Conservation (phyloP, 2,797 vertebrate species). For the Gobio occitaniae region DNA sequence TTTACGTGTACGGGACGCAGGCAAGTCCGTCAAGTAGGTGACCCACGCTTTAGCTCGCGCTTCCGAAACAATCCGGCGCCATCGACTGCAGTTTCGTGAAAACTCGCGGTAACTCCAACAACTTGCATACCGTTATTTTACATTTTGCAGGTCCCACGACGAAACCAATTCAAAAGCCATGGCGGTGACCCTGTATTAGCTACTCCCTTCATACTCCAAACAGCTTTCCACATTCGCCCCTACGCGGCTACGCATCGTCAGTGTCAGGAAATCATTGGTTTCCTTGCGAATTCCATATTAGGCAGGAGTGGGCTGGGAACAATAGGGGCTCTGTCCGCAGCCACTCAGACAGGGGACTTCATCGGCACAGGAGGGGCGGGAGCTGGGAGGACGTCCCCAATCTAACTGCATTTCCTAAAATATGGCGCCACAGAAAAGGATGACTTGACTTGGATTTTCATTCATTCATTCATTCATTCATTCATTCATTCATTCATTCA, state of each 20-base stretch:
- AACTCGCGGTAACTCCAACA: constrained; percentile 37
- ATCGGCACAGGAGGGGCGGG: constrained; percentile 42
- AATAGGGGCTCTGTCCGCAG: constrained; percentile 84
- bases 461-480: background rate
- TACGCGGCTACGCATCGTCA: constrained; percentile 40
- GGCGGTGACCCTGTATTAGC: background rate
- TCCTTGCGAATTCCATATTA: constrained; percentile 88
- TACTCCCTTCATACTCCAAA: background rate
- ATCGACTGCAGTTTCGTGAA: constrained; percentile 18
- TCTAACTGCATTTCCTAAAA: constrained; percentile 43
- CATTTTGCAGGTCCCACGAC: background rate
- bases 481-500: background rate
- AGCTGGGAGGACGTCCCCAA: constrained; percentile 42
- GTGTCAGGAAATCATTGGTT: constrained; percentile 56
- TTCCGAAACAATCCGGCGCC: constrained; percentile 47
- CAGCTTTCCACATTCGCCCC: constrained; percentile 36
- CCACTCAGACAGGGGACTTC: constrained; percentile 75
- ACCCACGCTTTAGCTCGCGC: constrained; percentile 34
- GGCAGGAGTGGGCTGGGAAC: constrained; percentile 82
- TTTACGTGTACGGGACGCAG: background rate
- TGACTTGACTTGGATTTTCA: background rate
- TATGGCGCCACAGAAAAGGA: constrained; percentile 24
- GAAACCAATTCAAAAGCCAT: background rate
- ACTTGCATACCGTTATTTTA: constrained; percentile 53
- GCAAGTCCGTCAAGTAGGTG: constrained; percentile 37